Base-by-base conservation (phyloP, 2,113 vertebrate species). In the Oreotragus oreotragus region DNA sequence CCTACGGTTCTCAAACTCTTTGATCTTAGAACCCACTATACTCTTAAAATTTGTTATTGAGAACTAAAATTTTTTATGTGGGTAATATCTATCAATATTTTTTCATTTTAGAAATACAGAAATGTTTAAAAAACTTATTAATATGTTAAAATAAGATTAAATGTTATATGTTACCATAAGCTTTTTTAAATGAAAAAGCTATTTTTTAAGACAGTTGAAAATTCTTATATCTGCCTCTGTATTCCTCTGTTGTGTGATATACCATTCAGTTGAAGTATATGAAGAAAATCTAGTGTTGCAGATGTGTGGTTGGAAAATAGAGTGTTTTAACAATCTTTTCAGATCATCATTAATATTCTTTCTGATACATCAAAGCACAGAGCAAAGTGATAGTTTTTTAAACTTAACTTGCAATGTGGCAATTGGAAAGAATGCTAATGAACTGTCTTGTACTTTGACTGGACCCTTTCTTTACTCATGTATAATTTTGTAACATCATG, bases 31-130 rank as follows among this genome's bases (percentile, higher is more conserved):
- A 43, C 43, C 43, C 43, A 43, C 5, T 43, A 43, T 43, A 43
- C 43, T 43, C 43, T 43, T 43, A 43, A 43, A 43, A 43, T 43
- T 43, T 43, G 43, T 16, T 94, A 88, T 3, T 90, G 21, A 84
- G 76, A 51, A 84, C 16, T 21, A 83, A 70, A 10, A 6, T 9
- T 49, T 80, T 58, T 70, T 79, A 62, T 43, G 43, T 43, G 43
- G 43, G 43, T 43, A 43, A 43, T 16, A 94, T 3, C 11, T 83
- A 86, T 60, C 27, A 81, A 58, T 60, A 55, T n/a, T 92, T 57
- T 88, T 88, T 33, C 45, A 79, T 62, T 53, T 47, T 62, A 86
- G 17, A 96, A 96, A 90, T 89, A 94, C 33, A 57, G 92, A 90
- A 79, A 58, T 47, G 4, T 33, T 77, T 43, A 87, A 91, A 73